phyloP scores from a whole-genome alignment of 1,140 invertebrate species.

The Oscheius sp. region DNA sequence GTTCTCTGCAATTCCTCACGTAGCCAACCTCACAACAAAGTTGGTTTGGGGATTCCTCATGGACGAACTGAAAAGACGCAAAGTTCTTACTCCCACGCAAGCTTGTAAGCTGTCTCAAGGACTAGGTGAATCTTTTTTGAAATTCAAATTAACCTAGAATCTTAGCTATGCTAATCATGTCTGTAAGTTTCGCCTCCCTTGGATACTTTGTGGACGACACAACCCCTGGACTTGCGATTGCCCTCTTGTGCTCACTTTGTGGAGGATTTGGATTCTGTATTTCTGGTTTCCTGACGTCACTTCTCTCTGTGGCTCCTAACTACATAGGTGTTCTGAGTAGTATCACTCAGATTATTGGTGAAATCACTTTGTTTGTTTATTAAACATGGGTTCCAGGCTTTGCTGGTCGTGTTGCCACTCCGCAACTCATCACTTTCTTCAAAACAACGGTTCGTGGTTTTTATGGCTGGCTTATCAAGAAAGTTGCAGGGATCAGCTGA shows the following conservation, averaged over 20 bases:
- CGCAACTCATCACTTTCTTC: conserved; percentile 5
- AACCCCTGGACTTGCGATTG: conserved; percentile 2
- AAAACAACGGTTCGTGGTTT: neutral
- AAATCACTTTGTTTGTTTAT: neutral
- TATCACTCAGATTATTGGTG: neutral
- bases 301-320: conserved; percentile 19
- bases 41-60: conserved; percentile 25
- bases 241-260: neutral
- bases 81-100: conserved; percentile 8
- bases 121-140: neutral
- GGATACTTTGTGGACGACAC: neutral
- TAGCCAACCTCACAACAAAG: conserved; percentile 17
- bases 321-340: conserved; percentile 19
- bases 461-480: neutral
- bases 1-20: conserved; percentile 26
- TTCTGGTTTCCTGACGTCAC: conserved; percentile 26
- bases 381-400: conserved; percentile 6
- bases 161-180: conserved; percentile 7
- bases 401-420: neutral
- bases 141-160: neutral
- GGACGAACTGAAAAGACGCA: conserved; percentile 6
- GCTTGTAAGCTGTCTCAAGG: conserved; percentile 20
- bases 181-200: neutral
- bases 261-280: conserved; percentile 14
- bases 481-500: conserved; percentile 16